Conservation (phyloP, 2,797 vertebrate species). For the Sebastes matsubarae region DNA sequence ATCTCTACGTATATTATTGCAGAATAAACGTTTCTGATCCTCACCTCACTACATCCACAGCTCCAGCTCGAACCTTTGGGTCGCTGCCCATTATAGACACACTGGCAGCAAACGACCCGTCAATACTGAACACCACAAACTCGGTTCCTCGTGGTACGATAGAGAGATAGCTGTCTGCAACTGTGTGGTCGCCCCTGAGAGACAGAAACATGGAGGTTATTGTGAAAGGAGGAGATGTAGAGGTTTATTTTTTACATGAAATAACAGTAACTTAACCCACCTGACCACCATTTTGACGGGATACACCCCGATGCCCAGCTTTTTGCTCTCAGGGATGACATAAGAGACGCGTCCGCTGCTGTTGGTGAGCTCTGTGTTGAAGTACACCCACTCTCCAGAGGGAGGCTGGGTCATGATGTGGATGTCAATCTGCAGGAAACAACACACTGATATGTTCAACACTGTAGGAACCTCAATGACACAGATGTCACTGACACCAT, state of each 20-base stretch:
- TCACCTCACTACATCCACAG: slow-evolving; percentile 96
- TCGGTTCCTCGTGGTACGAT: slow-evolving; percentile 91
- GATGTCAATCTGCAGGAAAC: slow-evolving; percentile 88
- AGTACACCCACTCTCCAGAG: slow-evolving; percentile 94
- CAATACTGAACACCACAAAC: slow-evolving; percentile 98
- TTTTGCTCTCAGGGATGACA: slow-evolving; percentile 86
- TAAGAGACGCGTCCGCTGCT: slow-evolving; percentile 93
- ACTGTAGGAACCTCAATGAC: background rate
- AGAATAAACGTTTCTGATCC: background rate
- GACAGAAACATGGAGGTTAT: background rate
- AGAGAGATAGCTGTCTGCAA: slow-evolving; percentile 94
- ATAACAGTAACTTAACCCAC: slow-evolving; percentile 60
- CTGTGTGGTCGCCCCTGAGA: slow-evolving; percentile 93
- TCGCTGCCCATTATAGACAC: slow-evolving; percentile 99
- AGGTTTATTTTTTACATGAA: background rate
- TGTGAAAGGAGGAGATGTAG: background rate
- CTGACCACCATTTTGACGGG: slow-evolving; percentile 98
- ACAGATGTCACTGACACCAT: background rate
- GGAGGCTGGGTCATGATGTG: slow-evolving; percentile 98
- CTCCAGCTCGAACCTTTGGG: slow-evolving; percentile 96
- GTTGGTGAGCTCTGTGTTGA: slow-evolving; percentile 93
- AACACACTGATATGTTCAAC: background rate
- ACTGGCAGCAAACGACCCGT: slow-evolving; percentile 96
- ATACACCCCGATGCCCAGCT: slow-evolving; percentile 93
- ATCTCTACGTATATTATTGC: background rate